Base-by-base conservation (phyloP, 1,140 invertebrate species). In the Bathynomus jamesi region DNA sequence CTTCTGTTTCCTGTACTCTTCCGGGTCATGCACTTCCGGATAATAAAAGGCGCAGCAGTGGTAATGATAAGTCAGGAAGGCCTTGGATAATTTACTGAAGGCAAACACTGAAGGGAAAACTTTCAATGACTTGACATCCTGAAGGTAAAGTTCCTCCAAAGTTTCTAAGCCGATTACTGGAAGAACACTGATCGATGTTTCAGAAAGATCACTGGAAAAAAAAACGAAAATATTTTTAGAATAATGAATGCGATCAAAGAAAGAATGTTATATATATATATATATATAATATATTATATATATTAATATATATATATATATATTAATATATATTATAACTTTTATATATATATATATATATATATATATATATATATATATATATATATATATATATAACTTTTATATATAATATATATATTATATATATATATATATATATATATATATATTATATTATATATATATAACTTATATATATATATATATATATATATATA, bases 11-110 rank as follows among this genome's bases (percentile, higher is more conserved):
- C 77, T 79, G 74, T 84, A 88, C 29, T 87, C 81, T 10, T 81
- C 79, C 0, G 90, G 91, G 81, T 91, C 85, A 78, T 93, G 91
- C 27, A 87, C 85, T 69, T 89, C 87, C 1, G 91, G 91, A 81
- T 88, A 91, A 79, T 87, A 85, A 80, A 95, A 94, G 1, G 92
- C 91, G 80, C 93, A 95, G 82, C 93, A 94, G 76, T 94, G 93
- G 80, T 93, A 93, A 28, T 91, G 88, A 82, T 93, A 93, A 0
- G 91, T 93, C 60, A 94, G 82, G 73, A 83, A 84, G 10, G 86
- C 90, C 78, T 80, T 80, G 73, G 81, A 79, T 11, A 87, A 80
- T 32, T 82, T 79, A 72, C 82, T 81, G 78, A 93, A 91, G 78
- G 90, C 86, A 78, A 91, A 89, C 67, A 94, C 89, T 21, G 91